Evolutionary conservation across 2,797 vertebrate genomes (phyloP), one percentile per base, ranked within the genome.

Genomic region (Clarias pachynema): DNA sequence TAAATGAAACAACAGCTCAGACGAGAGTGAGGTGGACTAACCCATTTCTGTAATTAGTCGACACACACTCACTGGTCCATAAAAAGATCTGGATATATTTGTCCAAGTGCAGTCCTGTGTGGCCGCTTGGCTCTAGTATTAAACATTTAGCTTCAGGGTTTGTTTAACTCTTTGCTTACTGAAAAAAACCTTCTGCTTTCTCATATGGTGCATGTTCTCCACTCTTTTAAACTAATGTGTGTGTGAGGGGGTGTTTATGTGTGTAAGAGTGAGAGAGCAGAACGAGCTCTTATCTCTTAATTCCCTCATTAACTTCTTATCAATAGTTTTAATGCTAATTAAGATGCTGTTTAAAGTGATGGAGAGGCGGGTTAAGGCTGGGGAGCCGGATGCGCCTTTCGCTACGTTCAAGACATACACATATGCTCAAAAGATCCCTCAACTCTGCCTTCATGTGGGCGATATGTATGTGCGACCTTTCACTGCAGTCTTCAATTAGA

Each of bases 261-360:
- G 56, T 34, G 10, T 77, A 34, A 37, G 75, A 78, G 31, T 59
- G 31, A 78, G 22, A 37, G 22, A 74, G 75, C 40, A 81, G 31
- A 70, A 70, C 40, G 56, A 84, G 91, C 86, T 57, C 91, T 94
- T 94, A 95, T 95, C 95, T 95, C 91, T 92, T 95, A 94, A 95
- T 95, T 93, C 92, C 92, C 94, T 94, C 94, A 95, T 95, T 95
- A 95, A 93, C 89, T 89, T 87, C 92, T 95, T 96, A 95, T 95
- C 94, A 84, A 91, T 91, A 92, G 92, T 93, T 93, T 93, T 95
- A 95, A 94, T 94, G 93, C 93, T 94, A 94, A 95, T 95, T 95
- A 94, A 94, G 93, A 93, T 92, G 90, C 89, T 90, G 91, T 95
- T 93, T 93, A 94, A 94, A 93, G 93, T 93, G 93, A 93, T 83